A percentile compares a stretch with the other conserved stretches of the same genome.
Evolutionary conservation across 2,888 invertebrate genomes (phyloP).

Genomic region (Tinea semifulvella): DNA sequence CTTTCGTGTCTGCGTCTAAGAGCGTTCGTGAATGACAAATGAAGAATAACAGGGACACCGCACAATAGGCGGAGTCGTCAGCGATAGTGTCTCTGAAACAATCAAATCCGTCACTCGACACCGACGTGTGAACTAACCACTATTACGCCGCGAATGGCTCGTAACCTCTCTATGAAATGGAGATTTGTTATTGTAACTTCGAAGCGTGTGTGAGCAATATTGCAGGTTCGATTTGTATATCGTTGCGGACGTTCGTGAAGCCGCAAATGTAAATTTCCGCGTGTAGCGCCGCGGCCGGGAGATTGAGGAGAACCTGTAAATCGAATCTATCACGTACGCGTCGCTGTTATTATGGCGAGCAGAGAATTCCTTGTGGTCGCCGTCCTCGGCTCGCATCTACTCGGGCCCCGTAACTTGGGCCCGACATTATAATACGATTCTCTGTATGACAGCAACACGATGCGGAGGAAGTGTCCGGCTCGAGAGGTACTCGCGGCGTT

Average conservation of each 20-base stretch:
- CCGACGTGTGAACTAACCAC: conserved; percentile 23
- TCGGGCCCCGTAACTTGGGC: conserved; percentile 2
- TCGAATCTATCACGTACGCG: conserved; percentile 56
- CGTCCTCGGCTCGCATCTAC: conserved; percentile 23
- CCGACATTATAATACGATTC: conserved; percentile 9
- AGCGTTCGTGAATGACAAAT: conserved; percentile 14
- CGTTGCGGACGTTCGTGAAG: conserved; percentile 37
- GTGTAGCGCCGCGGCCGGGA: conserved; percentile 37
- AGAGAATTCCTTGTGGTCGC: conserved; percentile 50
- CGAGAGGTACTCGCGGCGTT: conserved; percentile 1
- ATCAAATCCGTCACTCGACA: conserved; percentile 11
- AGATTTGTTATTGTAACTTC: conserved; percentile 24
- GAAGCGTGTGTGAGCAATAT: conserved; percentile 17
- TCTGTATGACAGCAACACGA: conserved; percentile 8
- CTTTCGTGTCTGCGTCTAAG: conserved; percentile 12
- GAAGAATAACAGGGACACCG: conserved; percentile 14
- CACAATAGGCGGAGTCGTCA: conserved; percentile 12
- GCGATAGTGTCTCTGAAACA: background rate
- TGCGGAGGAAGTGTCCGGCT: conserved; percentile 1
- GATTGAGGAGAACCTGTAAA: conserved; percentile 60
- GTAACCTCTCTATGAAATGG: conserved; percentile 28
- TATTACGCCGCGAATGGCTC: conserved; percentile 24
- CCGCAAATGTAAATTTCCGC: conserved; percentile 52
- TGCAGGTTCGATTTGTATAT: conserved; percentile 30
- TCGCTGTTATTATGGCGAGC: conserved; percentile 45